These are phyloP conservation scores for Schlechtendalia chinensis DNA, from an alignment of 1,140 invertebrate genomes.

Conservation along the genomic window DNA sequence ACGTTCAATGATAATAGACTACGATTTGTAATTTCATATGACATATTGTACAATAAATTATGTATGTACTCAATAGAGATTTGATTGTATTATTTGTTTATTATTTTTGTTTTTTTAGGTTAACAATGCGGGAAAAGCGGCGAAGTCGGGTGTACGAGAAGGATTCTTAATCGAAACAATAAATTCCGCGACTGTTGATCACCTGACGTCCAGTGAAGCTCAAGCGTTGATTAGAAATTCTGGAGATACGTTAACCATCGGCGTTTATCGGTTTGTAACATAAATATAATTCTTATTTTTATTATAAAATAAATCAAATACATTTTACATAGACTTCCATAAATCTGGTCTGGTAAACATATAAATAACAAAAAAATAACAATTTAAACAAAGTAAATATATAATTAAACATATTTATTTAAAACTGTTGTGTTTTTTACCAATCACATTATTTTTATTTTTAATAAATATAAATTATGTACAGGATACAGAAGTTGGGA, in stretches of 20 bases:
- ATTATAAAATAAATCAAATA: too few relatives aligned
- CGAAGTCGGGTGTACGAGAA: constrained; percentile 71
- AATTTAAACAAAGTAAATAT: too few relatives aligned
- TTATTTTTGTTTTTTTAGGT: constrained; percentile 58
- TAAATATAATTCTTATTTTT: too few relatives aligned
- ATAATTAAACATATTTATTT: too few relatives aligned
- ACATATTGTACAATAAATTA: too few relatives aligned
- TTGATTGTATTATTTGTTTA: neutral
- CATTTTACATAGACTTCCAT: too few relatives aligned
- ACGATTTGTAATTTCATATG: neutral
- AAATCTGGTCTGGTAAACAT: too few relatives aligned
- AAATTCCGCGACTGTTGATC: constrained; percentile 68
- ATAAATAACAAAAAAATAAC: too few relatives aligned
- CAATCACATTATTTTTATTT: too few relatives aligned
- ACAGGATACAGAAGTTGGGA: too few relatives aligned
- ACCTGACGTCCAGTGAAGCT: constrained; percentile 72
- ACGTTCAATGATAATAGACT: neutral
- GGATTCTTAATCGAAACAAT: constrained; percentile 78
- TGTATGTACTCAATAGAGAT: neutral
- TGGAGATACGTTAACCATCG: constrained; percentile 68
- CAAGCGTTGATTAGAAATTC: constrained; percentile 71
- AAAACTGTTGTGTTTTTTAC: too few relatives aligned
- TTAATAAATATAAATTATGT: too few relatives aligned
- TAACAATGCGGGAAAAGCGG: constrained; percentile 78
- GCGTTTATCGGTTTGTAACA: constrained; percentile 71